Conservation (phyloP, 1,140 invertebrate species). For the Babylonia areolata region DNA sequence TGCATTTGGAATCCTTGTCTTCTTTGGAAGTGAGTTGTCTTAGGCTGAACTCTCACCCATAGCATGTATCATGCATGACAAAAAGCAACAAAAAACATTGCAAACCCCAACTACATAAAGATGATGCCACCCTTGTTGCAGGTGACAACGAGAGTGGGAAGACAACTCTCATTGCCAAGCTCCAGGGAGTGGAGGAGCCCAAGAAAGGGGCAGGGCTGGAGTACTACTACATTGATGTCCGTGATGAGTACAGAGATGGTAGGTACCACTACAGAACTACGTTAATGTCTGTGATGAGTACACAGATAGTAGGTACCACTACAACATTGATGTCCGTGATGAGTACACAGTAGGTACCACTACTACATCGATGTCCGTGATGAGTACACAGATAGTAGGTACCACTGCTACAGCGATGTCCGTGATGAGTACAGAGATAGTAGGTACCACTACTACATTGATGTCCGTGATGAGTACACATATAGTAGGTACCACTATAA, state of each 20-base stretch:
- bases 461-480: slow-evolving; percentile 98
- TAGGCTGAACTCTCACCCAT: no score
- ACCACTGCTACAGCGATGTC: slow-evolving; percentile 98
- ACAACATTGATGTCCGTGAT: no score
- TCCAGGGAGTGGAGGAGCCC: slow-evolving; percentile 87
- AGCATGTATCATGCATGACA: no score
- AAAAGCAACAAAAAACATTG: no score
- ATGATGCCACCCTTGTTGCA: slow-evolving; percentile 63
- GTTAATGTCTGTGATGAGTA: no score
- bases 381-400: no score
- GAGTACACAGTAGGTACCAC: no score
- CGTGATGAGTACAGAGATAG: slow-evolving; percentile 99
- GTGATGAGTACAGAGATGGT: slow-evolving; percentile 99
- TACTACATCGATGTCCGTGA: no score
- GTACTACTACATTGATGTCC: slow-evolving; percentile 98
- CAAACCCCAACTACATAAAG: no score
- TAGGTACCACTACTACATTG: slow-evolving; percentile 95
- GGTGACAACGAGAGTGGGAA: slow-evolving; percentile 85
- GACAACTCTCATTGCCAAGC: slow-evolving; percentile 93
- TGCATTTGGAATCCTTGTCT: no score
- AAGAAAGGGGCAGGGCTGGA: slow-evolving; percentile 98
- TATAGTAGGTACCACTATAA: slow-evolving; percentile 84
- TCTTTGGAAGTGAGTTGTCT: no score
- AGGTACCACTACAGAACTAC: slow-evolving; percentile 62
- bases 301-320: no score